Base-by-base conservation (phyloP, 2,888 invertebrate genomes). In the Philopedon plagiatum region DNA sequence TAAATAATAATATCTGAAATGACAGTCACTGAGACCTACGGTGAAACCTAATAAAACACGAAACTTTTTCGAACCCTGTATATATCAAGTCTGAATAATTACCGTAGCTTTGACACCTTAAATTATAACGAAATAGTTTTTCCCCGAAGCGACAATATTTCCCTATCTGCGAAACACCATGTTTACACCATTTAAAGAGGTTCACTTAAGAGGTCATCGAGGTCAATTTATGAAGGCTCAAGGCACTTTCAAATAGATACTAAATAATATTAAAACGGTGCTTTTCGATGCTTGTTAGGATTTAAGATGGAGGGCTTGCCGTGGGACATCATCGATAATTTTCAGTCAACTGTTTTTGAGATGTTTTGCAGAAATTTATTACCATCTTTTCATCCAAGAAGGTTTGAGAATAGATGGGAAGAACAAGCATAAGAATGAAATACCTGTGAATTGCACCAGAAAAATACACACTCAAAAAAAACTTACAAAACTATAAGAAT, bases 261-360 rank as follows among this genome's bases (percentile, higher is more conserved):
- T 60, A 67, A 67, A 67, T 67, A 67, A 67, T 67, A 67, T 61
- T 67, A 15, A 58, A 67, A 67, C 66, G 66, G 66, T 34, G 49
- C 67, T 67, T 67, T 57, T 37, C 37, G 39, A n/a, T 57, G 57
- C 57, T 57, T 37, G 57, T 57, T 57, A 37, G 37, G 21, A 29
- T 29, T 54, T 29, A 54, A 54, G 51, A 54, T 54, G 29, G 29
- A 29, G 51, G 51, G 19, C 29, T 54, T 54, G 51, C 29, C 51
- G 51, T 54, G 51, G 18, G 51, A 54, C 29, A 54, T 26, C 51
- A 29, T 54, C 29, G 51, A 54, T 54, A 29, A 54, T 54, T 54
- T 54, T n/a, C n/a, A 54, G 29, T 9, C 5, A 19, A 44, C 5
- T 2, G 18, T 18, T 18, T 3, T 21, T 9, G 46, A n/a, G 21